phyloP scores from a whole-genome alignment of 1,140 invertebrate genomes.

The Drosophila kepulauana region DNA sequence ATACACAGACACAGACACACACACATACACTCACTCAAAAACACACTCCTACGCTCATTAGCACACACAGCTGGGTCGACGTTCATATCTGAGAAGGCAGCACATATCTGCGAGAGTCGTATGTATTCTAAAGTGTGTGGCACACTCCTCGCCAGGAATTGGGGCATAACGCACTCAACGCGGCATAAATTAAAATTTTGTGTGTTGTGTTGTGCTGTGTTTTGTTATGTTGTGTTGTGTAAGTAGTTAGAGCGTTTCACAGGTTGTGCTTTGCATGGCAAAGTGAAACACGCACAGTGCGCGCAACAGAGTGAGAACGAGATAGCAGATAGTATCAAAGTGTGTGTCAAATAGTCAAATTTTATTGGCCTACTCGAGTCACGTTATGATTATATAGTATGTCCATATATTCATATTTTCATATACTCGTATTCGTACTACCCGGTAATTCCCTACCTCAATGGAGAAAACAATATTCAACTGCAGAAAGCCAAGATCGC shows the following conservation, averaged over 20 bases:
- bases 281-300: constrained; percentile 68
- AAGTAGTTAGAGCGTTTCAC: constrained; percentile 52
- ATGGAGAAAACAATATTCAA: constrained; percentile 33
- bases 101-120: constrained; percentile 38
- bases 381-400: constrained; percentile 69
- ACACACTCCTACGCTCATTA: not conserved
- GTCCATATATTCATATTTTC: too few relatives aligned
- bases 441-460: constrained; percentile 55
- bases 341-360: constrained; percentile 61
- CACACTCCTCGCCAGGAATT: constrained; percentile 61
- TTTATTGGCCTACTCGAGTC: constrained; percentile 71
- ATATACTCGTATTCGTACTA: constrained; percentile 36
- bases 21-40: constrained; percentile 14
- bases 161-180: constrained; percentile 80
- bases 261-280: constrained; percentile 64
- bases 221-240: constrained; percentile 30
- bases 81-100: not conserved
- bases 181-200: constrained; percentile 82
- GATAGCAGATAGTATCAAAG: constrained; percentile 6
- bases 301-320: constrained; percentile 45
- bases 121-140: constrained; percentile 48
- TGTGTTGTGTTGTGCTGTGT: constrained; percentile 38
- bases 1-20: constrained; percentile 25
- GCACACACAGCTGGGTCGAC: not conserved
- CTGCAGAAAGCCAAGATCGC: constrained; percentile 37